A percentile compares a stretch with the other conserved stretches of the same genome.
Evolutionary conservation across 2,797 vertebrate species (phyloP).

Genomic region (Gambelia wislizenii): DNA sequence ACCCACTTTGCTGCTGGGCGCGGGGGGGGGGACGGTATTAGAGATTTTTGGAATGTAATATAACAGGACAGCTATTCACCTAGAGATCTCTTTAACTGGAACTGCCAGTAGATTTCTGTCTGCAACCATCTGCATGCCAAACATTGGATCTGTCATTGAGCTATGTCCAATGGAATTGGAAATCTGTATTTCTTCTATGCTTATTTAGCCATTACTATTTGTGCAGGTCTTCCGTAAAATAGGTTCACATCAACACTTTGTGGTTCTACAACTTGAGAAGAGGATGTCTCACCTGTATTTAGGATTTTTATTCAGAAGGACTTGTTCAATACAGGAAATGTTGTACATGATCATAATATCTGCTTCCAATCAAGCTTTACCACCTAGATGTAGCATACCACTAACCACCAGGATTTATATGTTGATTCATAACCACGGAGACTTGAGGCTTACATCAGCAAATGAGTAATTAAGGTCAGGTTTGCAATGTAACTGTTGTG

Average conservation of each 20-base stretch:
- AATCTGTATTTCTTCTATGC: background rate
- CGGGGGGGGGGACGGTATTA: background rate
- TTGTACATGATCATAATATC: background rate
- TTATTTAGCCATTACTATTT: background rate
- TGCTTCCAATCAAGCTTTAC: no score
- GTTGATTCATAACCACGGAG: no score
- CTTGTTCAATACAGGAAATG: background rate
- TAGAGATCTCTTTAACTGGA: background rate
- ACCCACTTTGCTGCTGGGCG: conserved; percentile 5
- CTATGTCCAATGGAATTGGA: background rate
- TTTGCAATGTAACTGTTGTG: no score
- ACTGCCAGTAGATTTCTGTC: no score
- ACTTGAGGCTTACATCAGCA: no score
- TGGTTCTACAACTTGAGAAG: background rate
- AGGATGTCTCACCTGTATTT: background rate
- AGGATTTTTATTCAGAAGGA: background rate
- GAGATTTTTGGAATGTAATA: background rate
- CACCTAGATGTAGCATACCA: no score
- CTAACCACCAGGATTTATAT: no score
- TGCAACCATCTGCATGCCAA: background rate
- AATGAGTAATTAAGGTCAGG: no score
- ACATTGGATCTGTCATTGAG: background rate
- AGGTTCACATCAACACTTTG: background rate
- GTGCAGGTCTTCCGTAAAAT: background rate
- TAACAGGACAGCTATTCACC: background rate